Base-by-base conservation (phyloP, 2,888 invertebrate species). In the Trissonchulus sp. region DNA sequence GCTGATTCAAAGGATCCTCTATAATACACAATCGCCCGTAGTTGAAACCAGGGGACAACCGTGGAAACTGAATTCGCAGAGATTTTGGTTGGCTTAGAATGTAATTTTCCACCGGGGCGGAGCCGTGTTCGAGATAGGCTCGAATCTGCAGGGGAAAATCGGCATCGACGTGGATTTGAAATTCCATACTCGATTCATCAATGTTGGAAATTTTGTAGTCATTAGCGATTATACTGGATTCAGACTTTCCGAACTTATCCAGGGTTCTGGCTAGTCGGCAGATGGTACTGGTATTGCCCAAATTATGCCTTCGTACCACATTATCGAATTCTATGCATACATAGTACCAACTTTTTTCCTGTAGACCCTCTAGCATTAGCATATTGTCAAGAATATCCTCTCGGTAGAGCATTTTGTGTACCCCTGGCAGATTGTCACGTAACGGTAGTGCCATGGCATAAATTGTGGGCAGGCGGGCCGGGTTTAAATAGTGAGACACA, bases 311-410 rank as follows among this genome's bases (percentile, higher is more conserved):
- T 31, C 35, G 31, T 30, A 71, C 71, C 23, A 33, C 35, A 65
- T 65, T 65, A n/a, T 71, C 71, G 34, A 71, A 71, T 31, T 71
- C 71, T n/a, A 71, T 34, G n/a, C 71, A 71, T n/a, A 71, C 36
- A n/a, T 71, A 71, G n/a, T 71, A 31, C 71, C 71, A 71, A n/a
- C 31, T 34, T 3, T 3, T 8, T 35, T 71, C 28, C 8, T 71
- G 34, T 8, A 71, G 35, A 8, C 33, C 33, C 23, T 33, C 31
- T 3, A 71, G 34, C 8, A 30, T n/a, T 18, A 65, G 15, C 15
- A 34, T 31, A n/a, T 65, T 34, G 71, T 33, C 33, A 31, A 34
- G 34, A 8, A 30, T 35, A 35, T 71, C 71, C 35, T 71, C 71
- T 3, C 33, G 71, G n/a, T 71, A 71, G 31, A 71, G 31, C 35